Conservation (phyloP, 2,797 vertebrate species). For the Pseudochaenichthys georgianus region DNA sequence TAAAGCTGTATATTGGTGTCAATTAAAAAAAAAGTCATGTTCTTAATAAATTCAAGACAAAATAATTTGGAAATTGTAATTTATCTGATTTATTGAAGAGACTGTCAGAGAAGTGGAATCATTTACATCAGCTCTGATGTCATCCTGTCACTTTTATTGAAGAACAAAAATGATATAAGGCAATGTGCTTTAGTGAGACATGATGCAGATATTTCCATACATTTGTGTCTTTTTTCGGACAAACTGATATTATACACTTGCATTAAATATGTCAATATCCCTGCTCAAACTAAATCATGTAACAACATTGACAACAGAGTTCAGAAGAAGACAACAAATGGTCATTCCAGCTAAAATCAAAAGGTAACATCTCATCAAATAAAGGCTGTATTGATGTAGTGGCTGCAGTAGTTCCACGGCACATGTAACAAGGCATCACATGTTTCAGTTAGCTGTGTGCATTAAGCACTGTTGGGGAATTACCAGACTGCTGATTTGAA, state of each 20-base stretch:
- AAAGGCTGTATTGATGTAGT: constrained; percentile 22
- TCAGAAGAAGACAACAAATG: constrained; percentile 7
- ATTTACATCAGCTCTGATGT: constrained; percentile 27
- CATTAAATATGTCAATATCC: constrained; percentile 37
- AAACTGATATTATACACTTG: constrained; percentile 21
- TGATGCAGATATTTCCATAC: constrained; percentile 41
- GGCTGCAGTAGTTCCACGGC: constrained; percentile 36
- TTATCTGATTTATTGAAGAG: constrained; percentile 65
- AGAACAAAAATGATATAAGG: constrained; percentile 63
- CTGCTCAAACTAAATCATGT: constrained; percentile 38
- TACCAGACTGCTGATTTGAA: constrained; percentile 39
- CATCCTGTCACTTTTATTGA: constrained; percentile 50
- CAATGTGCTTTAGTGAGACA: constrained; percentile 55
- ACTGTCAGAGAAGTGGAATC: constrained; percentile 36
- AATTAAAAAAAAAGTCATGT: constrained; percentile 20
- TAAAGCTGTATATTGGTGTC: constrained; percentile 31
- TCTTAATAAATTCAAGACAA: constrained; percentile 32
- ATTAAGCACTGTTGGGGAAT: constrained; percentile 1
- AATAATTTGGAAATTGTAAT: not conserved
- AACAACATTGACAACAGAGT: constrained; percentile 9
- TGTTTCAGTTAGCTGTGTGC: constrained; percentile 1
- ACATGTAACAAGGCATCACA: constrained; percentile 54
- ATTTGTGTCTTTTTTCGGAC: constrained; percentile 17
- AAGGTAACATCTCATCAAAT: constrained; percentile 1
- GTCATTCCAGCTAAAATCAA: constrained; percentile 19